Conservation (phyloP, 2,888 invertebrate genomes). For the Ichneumon xanthorius region DNA sequence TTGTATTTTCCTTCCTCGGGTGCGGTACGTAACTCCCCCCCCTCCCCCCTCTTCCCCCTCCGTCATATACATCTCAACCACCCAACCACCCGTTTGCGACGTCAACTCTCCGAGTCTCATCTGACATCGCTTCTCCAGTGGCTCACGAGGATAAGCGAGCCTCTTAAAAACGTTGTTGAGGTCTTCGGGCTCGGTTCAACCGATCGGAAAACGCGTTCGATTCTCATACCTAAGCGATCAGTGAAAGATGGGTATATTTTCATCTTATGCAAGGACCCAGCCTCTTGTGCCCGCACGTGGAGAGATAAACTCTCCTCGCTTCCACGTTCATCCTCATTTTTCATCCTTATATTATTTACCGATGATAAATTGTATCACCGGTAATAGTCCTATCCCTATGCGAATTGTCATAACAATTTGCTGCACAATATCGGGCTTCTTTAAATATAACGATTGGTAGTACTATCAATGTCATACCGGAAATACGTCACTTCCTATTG, state of each 20-base stretch:
- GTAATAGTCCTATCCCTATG: not conserved
- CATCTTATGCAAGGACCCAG: not conserved
- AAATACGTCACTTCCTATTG: too few species aligned
- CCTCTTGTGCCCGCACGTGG: not conserved
- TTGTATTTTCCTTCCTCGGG: constrained; percentile 61
- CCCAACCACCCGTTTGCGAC: constrained; percentile 29
- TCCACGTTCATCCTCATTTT: not conserved
- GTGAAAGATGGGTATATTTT: constrained; percentile 71
- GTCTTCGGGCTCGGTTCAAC: constrained; percentile 77
- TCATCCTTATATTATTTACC: not conserved
- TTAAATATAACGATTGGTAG: not conserved
- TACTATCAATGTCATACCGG: too few species aligned
- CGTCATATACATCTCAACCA: constrained; percentile 64
- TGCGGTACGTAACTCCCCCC: constrained; percentile 72
- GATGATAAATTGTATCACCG: not conserved
- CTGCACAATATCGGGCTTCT: not conserved
- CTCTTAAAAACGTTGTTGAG: constrained; percentile 76
- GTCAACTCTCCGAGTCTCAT: constrained; percentile 23
- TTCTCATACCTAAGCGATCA: constrained; percentile 74
- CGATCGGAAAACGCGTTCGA: constrained; percentile 80
- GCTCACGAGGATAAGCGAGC: constrained; percentile 23
- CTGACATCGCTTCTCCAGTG: constrained; percentile 31
- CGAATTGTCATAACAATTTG: not conserved
- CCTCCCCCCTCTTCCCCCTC: too few species aligned
- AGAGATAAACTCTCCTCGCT: not conserved